Evolutionary conservation across 1,140 invertebrate genomes (phyloP).

Genomic region (Monochamus saltuarius): DNA sequence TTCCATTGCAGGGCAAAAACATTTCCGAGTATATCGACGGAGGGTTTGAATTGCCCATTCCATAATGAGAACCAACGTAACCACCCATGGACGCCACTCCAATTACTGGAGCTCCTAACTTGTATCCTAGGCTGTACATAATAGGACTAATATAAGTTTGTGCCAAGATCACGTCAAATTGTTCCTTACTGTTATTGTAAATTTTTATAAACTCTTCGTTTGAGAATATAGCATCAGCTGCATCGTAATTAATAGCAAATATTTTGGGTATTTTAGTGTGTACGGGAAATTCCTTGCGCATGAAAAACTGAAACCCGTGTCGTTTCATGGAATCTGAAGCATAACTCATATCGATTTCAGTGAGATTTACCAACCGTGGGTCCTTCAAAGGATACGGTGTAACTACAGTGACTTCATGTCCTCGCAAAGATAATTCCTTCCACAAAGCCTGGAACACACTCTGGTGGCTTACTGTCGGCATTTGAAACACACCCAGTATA

Average conservation of each 20-base stretch:
- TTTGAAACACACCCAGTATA: conserved; percentile 34
- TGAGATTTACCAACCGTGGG: conserved; percentile 30
- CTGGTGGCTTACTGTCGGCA: conserved; percentile 54
- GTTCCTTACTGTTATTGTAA: conserved; percentile 21
- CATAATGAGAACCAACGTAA: conserved; percentile 28
- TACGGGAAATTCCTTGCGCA: conserved; percentile 28
- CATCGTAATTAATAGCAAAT: conserved; percentile 30
- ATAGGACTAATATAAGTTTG: conserved; percentile 33
- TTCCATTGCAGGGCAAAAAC: conserved; percentile 30
- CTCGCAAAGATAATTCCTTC: conserved; percentile 37
- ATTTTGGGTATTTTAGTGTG: conserved; percentile 30
- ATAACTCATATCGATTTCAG: conserved; percentile 32
- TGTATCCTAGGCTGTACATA: conserved; percentile 27
- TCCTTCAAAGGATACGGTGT: conserved; percentile 37
- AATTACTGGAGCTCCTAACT: conserved; percentile 30
- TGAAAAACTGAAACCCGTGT: conserved; percentile 34
- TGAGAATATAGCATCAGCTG: conserved; percentile 26
- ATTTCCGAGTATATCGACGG: conserved; percentile 34
- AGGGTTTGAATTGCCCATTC: conserved; percentile 28
- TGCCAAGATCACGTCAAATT: conserved; percentile 32
- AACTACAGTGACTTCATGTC: conserved; percentile 37
- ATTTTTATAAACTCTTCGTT: conserved; percentile 29
- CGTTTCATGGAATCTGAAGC: conserved; percentile 22
- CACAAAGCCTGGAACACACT: conserved; percentile 50
- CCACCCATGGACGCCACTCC: conserved; percentile 36